Conservation (phyloP, 2,888 invertebrate genomes). For the Calameuta idolon region DNA sequence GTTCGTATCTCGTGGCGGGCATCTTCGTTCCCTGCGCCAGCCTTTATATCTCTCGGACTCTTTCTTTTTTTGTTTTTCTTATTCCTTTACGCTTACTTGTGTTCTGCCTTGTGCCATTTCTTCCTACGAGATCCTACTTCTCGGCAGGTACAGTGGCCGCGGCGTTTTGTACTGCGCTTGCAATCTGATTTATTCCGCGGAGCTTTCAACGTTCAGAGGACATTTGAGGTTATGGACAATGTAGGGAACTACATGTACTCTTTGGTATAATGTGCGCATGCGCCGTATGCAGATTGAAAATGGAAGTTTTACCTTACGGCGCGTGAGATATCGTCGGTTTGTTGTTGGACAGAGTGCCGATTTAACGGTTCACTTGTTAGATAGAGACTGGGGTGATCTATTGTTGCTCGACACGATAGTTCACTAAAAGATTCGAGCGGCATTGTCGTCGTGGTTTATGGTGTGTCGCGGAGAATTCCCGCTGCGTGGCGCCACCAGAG, state of each 20-base stretch:
- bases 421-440: not conserved
- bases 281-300: not conserved
- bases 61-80: not conserved
- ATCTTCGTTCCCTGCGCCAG: not conserved
- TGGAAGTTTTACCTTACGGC: not conserved
- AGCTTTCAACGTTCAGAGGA: not conserved
- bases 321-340: not conserved
- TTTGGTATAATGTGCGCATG: not conserved
- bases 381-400: not conserved
- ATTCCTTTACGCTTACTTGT: not conserved
- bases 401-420: not conserved
- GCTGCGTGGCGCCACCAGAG: not conserved
- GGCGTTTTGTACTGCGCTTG: not conserved
- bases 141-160: not conserved
- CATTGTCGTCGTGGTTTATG: not conserved
- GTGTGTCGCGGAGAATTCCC: not conserved
- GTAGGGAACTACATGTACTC: not conserved
- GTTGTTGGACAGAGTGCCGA: not conserved
- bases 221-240: not conserved
- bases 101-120: not conserved
- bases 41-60: not conserved
- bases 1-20: constrained; percentile 1
- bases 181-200: not conserved
- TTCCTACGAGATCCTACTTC: not conserved
- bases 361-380: not conserved